phyloP scores from a whole-genome alignment of 2,888 invertebrate species.

The Pseudococcus longispinus region DNA sequence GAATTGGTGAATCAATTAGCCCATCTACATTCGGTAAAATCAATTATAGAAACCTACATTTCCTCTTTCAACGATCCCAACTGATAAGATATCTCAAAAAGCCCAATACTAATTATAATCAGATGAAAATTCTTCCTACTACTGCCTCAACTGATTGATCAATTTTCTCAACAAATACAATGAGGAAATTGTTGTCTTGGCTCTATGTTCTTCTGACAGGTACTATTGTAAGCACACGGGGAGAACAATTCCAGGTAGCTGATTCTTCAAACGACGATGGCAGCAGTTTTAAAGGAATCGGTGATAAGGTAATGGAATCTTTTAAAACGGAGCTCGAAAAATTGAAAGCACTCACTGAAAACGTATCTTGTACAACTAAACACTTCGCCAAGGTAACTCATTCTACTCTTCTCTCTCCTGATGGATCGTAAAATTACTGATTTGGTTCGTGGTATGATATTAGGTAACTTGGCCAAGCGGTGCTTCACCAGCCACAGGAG shows the following conservation, averaged over 20 bases:
- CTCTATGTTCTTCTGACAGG: not conserved
- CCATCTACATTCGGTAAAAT: too few species aligned
- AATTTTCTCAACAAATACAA: not conserved
- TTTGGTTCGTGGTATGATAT: not conserved
- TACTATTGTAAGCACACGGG: not conserved
- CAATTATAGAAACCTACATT: not conserved
- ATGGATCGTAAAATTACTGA: too few species aligned
- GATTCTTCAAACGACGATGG: not conserved
- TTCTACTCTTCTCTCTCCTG: not conserved
- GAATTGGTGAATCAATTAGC: too few species aligned
- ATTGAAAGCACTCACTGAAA: not conserved
- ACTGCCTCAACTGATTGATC: not conserved
- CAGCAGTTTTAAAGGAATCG: not conserved
- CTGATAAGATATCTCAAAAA: not conserved
- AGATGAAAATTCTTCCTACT: not conserved
- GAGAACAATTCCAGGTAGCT: not conserved
- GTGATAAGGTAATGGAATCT: not conserved
- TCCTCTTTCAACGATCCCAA: not conserved
- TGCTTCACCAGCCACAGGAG: not conserved
- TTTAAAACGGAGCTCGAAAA: not conserved
- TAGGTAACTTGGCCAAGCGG: not conserved
- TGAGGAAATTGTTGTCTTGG: not conserved
- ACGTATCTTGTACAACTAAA: not conserved
- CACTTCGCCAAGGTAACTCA: not conserved
- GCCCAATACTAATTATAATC: not conserved